A percentile compares a stretch with the other conserved stretches of the same genome.
phyloP scores from a whole-genome alignment of 2,888 invertebrate species.

The Epiblema foenella region DNA sequence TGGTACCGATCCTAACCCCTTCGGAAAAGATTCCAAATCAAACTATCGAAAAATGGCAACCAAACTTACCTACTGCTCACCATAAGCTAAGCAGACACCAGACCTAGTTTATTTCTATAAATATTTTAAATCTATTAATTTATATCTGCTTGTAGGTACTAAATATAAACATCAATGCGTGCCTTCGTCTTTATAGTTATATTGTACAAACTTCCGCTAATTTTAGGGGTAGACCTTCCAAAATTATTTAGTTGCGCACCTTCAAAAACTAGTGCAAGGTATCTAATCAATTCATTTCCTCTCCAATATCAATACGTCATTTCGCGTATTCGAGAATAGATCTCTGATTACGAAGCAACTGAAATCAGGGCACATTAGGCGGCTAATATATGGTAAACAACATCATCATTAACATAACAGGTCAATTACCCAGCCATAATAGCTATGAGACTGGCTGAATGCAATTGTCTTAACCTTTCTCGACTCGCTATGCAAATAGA shows the following conservation, averaged over 20 bases:
- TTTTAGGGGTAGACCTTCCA: no score
- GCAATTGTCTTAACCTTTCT: slow-evolving; percentile 57
- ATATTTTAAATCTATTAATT: no score
- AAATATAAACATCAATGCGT: no score
- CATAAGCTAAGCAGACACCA: no score
- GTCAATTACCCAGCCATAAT: slow-evolving; percentile 60
- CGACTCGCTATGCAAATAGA: slow-evolving; percentile 34
- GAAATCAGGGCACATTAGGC: slow-evolving; percentile 22
- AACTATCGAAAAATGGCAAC: no score
- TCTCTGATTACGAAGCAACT: slow-evolving; percentile 20
- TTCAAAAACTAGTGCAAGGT: neutral
- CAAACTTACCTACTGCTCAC: no score
- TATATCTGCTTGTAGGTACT: no score
- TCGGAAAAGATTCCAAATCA: no score
- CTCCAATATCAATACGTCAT: neutral
- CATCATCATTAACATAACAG: slow-evolving; percentile 48
- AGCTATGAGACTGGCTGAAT: slow-evolving; percentile 50
- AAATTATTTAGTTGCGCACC: neutral
- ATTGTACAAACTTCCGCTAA: no score
- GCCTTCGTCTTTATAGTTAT: no score
- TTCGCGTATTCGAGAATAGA: neutral
- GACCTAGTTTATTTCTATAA: no score
- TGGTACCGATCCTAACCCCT: no score
- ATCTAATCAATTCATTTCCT: neutral
- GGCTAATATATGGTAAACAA: slow-evolving; percentile 8